These are phyloP conservation scores for Dromas ardeola DNA, from an alignment of 2,113 vertebrate genomes.

Conservation along the genomic window DNA sequence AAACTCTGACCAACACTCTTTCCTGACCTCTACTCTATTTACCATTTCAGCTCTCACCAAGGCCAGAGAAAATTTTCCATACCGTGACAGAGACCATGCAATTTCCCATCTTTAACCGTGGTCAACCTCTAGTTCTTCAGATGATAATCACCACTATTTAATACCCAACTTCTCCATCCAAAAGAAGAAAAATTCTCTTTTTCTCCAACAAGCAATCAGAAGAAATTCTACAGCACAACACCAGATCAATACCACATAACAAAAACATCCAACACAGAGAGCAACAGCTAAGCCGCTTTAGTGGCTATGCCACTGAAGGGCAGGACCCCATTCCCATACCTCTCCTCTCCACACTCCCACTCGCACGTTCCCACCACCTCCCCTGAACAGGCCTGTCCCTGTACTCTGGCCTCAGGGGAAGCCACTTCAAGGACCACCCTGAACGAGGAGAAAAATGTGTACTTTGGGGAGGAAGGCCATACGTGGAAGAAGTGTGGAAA, in stretches of 20 bases:
- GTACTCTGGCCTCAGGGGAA: not conserved
- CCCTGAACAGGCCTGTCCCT: no score
- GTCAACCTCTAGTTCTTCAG: not conserved
- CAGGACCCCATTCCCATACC: not conserved
- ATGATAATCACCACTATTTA: not conserved
- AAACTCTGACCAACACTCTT: not conserved
- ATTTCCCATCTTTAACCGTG: not conserved
- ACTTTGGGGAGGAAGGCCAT: not conserved
- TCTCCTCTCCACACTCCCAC: not conserved
- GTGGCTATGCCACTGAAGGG: not conserved
- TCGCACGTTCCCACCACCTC: fast-evolving
- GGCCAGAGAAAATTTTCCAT: not conserved
- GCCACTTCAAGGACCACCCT: not conserved
- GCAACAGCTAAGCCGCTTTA: not conserved
- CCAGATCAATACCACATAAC: not conserved
- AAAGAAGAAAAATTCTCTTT: not conserved
- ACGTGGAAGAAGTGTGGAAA: not conserved
- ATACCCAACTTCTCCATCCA: not conserved
- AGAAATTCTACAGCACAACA: not conserved
- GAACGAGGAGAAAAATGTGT: fast-evolving
- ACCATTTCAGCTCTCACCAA: not conserved
- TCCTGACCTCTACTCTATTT: not conserved
- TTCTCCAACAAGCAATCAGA: not conserved
- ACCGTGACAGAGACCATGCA: not conserved
- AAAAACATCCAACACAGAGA: not conserved